These are phyloP conservation scores for Oscheius sp. DNA, from an alignment of 2,888 invertebrate species.

Conservation along the genomic window DNA sequence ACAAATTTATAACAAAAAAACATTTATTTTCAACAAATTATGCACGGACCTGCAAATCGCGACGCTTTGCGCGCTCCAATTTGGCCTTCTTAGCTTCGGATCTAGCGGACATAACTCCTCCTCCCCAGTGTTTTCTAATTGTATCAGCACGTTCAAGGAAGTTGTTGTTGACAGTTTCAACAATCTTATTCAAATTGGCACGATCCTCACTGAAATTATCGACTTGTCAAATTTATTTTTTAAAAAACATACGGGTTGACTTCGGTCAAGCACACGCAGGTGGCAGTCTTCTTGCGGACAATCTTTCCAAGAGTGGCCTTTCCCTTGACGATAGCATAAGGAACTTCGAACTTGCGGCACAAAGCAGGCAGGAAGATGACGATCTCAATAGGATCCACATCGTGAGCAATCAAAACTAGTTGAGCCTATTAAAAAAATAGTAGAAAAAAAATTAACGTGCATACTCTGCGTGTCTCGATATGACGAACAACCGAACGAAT, in stretches of 20 bases:
- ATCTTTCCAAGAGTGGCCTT: conserved; percentile 94
- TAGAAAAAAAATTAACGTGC: conserved; percentile 71
- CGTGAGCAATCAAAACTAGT: too few species aligned
- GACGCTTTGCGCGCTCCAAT: too few species aligned
- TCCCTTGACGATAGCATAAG: conserved; percentile 98
- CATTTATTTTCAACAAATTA: too few species aligned
- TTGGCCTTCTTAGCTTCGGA: too few species aligned
- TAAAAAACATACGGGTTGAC: conserved; percentile 75
- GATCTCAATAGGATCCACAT: too few species aligned
- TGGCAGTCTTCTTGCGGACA: conserved; percentile 93
- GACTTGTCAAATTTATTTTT: conserved; percentile 37
- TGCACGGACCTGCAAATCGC: too few species aligned
- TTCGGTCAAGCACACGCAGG: conserved; percentile 86
- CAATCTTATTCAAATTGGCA: conserved; percentile 86
- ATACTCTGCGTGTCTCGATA: conserved; percentile 89
- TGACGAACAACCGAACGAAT: conserved; percentile 90
- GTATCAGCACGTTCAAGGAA: too few species aligned
- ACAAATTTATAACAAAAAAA: too few species aligned
- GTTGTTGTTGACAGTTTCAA: too few species aligned
- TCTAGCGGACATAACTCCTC: too few species aligned
- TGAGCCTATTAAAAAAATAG: too few species aligned
- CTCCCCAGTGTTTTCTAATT: too few species aligned
- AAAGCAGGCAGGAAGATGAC: conserved; percentile 96
- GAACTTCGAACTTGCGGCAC: conserved; percentile 97
- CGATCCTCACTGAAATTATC: conserved; percentile 79